phyloP scores from a whole-genome alignment of 2,888 invertebrate genomes.

The Cephonodes hylas region DNA sequence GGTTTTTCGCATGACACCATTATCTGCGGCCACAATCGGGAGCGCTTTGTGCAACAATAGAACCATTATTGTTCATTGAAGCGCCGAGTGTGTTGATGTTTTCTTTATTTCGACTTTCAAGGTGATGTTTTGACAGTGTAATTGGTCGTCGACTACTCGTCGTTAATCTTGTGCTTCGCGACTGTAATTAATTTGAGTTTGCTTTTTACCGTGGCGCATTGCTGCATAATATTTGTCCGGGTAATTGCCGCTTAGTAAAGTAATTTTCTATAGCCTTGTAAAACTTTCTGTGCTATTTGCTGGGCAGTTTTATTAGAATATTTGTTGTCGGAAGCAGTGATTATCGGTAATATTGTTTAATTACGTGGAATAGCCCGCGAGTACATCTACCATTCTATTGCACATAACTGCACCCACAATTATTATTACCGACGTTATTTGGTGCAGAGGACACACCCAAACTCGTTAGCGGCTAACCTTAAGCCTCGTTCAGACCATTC shows the following conservation, averaged over 20 bases:
- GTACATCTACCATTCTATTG: slow-evolving; percentile 46
- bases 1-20: slow-evolving; percentile 62
- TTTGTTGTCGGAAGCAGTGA: slow-evolving; percentile 10
- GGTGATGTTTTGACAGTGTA: slow-evolving; percentile 73
- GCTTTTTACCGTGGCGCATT: slow-evolving; percentile 35
- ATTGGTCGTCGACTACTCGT: slow-evolving; percentile 55
- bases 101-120: slow-evolving; percentile 66
- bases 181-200: slow-evolving; percentile 52
- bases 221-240: slow-evolving; percentile 30
- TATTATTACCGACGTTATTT: slow-evolving; percentile 69
- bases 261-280: slow-evolving; percentile 24
- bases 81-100: slow-evolving; percentile 54
- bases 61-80: slow-evolving; percentile 58
- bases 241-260: slow-evolving; percentile 33
- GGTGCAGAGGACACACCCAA: slow-evolving; percentile 76
- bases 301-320: slow-evolving; percentile 6
- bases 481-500: slow-evolving; percentile 58
- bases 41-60: slow-evolving; percentile 64
- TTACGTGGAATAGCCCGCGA: slow-evolving; percentile 28
- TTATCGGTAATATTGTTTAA: slow-evolving; percentile 38
- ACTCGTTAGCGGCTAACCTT: slow-evolving; percentile 72
- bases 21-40: slow-evolving; percentile 55
- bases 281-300: slow-evolving; percentile 20
- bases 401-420: slow-evolving; percentile 72
- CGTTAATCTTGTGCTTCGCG: slow-evolving; percentile 52